These are phyloP conservation scores for Bombycilla garrulus DNA, from an alignment of 2,113 vertebrate genomes.

Conservation along the genomic window DNA sequence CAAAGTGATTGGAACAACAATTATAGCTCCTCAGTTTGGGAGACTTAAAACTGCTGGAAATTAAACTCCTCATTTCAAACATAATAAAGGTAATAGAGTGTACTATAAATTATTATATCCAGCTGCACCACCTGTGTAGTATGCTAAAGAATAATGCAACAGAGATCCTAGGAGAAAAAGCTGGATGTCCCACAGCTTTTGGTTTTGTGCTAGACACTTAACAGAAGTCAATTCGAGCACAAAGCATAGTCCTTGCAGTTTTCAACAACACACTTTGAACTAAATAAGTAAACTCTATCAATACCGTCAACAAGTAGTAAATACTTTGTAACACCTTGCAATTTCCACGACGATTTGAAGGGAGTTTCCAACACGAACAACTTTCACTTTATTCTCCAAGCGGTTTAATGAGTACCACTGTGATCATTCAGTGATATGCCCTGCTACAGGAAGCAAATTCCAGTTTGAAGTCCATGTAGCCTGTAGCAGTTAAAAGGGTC, in stretches of 20 bases:
- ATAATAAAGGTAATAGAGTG: not conserved
- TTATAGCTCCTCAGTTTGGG: accelerated
- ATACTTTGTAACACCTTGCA: not conserved
- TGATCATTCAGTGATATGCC: not conserved
- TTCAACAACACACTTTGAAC: not conserved
- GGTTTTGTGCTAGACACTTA: not conserved
- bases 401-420: not conserved
- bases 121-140: not conserved
- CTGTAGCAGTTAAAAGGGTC: accelerated
- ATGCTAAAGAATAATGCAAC: accelerated
- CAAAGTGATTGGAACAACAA: not conserved
- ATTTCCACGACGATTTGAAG: not conserved
- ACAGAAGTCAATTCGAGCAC: not conserved
- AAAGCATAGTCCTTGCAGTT: not conserved
- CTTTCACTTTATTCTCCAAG: not conserved
- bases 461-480: not conserved
- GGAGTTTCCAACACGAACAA: not conserved
- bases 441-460: not conserved
- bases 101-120: not conserved
- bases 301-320: not conserved
- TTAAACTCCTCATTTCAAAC: not conserved
- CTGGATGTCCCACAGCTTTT: not conserved
- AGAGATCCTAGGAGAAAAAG: not conserved
- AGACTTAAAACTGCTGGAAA: not conserved
- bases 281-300: not conserved